Conservation (phyloP, 2,888 invertebrate genomes). For the Mamestra brassicae region DNA sequence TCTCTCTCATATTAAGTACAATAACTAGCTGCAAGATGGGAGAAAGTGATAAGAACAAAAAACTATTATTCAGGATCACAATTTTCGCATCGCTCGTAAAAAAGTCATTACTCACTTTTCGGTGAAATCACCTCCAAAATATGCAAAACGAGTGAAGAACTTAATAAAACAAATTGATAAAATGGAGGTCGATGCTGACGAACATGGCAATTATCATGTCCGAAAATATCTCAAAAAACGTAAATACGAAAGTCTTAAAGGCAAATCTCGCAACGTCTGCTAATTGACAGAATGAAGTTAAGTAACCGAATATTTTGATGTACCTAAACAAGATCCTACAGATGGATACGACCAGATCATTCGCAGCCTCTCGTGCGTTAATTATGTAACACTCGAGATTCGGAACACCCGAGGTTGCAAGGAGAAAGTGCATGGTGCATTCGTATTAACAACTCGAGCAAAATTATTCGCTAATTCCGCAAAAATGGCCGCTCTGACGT, state of each 20-base stretch:
- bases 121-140: slow-evolving; percentile 36
- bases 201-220: slow-evolving; percentile 9
- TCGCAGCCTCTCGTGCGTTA: slow-evolving; percentile 55
- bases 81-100: slow-evolving; percentile 48
- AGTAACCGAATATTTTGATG: slow-evolving; percentile 50
- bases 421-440: slow-evolving; percentile 84
- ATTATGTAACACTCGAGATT: slow-evolving; percentile 74
- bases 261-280: slow-evolving; percentile 22
- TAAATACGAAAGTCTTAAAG: background rate
- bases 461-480: slow-evolving; percentile 78
- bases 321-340: slow-evolving; percentile 62
- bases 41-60: slow-evolving; percentile 48
- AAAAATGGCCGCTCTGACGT: slow-evolving; percentile 61
- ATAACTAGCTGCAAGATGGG: slow-evolving; percentile 20
- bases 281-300: slow-evolving; percentile 48
- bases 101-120: slow-evolving; percentile 55
- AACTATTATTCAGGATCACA: slow-evolving; percentile 33
- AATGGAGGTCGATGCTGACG: slow-evolving; percentile 30
- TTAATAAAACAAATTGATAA: slow-evolving; percentile 26
- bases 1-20: no score
- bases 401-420: slow-evolving; percentile 65
- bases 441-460: slow-evolving; percentile 69
- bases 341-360: slow-evolving; percentile 55
- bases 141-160: slow-evolving; percentile 2
- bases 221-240: slow-evolving; percentile 6